A percentile compares a stretch with the other conserved stretches of the same genome.
Conservation (phyloP, 2,888 invertebrate species). For the Drosophila lutescens region DNA sequence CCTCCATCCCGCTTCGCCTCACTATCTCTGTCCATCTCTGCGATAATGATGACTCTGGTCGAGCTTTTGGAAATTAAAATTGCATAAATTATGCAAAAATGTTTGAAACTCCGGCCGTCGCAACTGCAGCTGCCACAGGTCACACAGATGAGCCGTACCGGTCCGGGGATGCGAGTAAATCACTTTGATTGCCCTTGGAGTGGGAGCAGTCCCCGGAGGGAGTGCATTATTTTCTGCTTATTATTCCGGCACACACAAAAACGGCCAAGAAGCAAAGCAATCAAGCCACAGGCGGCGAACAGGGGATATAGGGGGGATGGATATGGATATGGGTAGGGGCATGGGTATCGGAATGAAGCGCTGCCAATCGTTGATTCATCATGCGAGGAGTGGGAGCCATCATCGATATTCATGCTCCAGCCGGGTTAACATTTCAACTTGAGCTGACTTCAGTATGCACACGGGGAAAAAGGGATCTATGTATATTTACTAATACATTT, state of each 20-base stretch:
- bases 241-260: constrained; percentile 55
- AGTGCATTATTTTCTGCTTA: constrained; percentile 75
- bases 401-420: constrained; percentile 56
- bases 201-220: constrained; percentile 45
- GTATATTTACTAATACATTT: no score
- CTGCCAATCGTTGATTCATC: constrained; percentile 45
- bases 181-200: constrained; percentile 61
- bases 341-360: constrained; percentile 1
- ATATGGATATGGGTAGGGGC: not conserved
- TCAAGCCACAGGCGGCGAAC: constrained; percentile 16
- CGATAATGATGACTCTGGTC: constrained; percentile 47
- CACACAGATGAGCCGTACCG: constrained; percentile 16
- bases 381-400: constrained; percentile 42
- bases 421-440: constrained; percentile 31
- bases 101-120: constrained; percentile 21
- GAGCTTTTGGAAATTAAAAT: constrained; percentile 47
- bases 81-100: constrained; percentile 50
- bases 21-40: constrained; percentile 29
- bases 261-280: constrained; percentile 41
- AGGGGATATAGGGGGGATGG: constrained; percentile 1
- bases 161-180: constrained; percentile 47
- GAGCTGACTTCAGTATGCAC: constrained; percentile 14
- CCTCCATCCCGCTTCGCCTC: not conserved
- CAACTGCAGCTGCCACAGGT: constrained; percentile 41
- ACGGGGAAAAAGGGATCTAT: not conserved